A percentile compares a stretch with the other conserved stretches of the same genome.
Conservation (phyloP, 2,113 vertebrate species). For the Erythrolamprus reginae region DNA sequence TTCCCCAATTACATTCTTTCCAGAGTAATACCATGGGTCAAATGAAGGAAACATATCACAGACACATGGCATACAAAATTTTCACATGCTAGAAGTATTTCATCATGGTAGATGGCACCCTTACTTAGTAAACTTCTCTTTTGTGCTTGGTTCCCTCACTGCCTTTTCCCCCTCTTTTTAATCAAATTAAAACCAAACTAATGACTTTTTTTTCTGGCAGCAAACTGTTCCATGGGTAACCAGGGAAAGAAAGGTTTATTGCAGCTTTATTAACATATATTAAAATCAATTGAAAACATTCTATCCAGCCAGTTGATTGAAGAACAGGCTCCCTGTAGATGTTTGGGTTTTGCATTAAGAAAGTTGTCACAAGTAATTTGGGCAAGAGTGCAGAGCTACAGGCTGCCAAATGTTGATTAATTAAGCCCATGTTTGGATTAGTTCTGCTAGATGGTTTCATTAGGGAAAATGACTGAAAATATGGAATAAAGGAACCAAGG, state of each 20-base stretch:
- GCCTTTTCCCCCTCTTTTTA: not conserved
- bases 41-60: not conserved
- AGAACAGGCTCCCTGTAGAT: constrained; percentile 54
- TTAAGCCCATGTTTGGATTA: constrained; percentile 81
- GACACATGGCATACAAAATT: not conserved
- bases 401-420: constrained; percentile 79
- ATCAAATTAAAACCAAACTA: constrained; percentile 50
- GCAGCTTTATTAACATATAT: constrained; percentile 60
- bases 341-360: constrained; percentile 67
- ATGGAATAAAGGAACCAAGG: constrained; percentile 51
- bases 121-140: not conserved
- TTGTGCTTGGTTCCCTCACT: not conserved
- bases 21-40: no score
- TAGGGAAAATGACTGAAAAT: constrained; percentile 70
- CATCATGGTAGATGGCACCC: not conserved
- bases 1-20: not conserved
- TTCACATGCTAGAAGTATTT: not conserved
- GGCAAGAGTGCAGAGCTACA: constrained; percentile 54
- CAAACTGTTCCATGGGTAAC: constrained; percentile 39
- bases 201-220: constrained; percentile 44
- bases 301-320: constrained; percentile 42
- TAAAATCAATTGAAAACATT: constrained; percentile 53
- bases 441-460: constrained; percentile 80
- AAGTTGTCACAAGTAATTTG: constrained; percentile 80
- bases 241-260: constrained; percentile 53